Conservation (phyloP, 2,888 invertebrate species). For the Agonopterix arenella region DNA sequence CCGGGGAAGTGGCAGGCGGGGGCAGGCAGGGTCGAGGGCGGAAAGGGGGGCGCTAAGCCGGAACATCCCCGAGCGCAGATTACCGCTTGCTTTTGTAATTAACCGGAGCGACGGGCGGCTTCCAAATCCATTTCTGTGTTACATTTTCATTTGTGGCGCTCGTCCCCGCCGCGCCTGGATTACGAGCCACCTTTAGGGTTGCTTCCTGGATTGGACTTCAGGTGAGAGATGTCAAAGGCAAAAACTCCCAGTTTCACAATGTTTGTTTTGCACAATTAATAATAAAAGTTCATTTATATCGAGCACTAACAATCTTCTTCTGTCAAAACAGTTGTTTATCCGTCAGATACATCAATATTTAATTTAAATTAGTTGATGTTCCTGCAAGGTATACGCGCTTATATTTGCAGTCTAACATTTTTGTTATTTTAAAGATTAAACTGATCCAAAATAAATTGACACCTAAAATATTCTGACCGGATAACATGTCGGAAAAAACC, state of each 20-base stretch:
- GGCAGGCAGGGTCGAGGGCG: constrained; percentile 21
- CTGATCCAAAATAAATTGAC: too few relatives aligned
- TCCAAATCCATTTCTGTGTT: constrained; percentile 77
- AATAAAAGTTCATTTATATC: too few relatives aligned
- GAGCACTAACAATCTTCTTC: too few relatives aligned
- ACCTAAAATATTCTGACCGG: too few relatives aligned
- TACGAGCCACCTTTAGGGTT: constrained; percentile 18
- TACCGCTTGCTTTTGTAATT: constrained; percentile 78
- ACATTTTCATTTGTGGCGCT: constrained; percentile 76
- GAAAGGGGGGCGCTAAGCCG: constrained; percentile 67
- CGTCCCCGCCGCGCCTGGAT: constrained; percentile 50
- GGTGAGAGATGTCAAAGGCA: not conserved
- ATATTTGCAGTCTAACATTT: constrained; percentile 3
- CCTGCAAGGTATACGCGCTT: not conserved
- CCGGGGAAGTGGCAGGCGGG: constrained; percentile 68
- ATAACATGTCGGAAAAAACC: too few relatives aligned
- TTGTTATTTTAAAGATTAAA: too few relatives aligned
- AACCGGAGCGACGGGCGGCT: constrained; percentile 77
- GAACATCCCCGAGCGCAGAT: constrained; percentile 77
- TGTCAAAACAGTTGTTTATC: too few relatives aligned
- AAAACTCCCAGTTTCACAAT: too few relatives aligned
- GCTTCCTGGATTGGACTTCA: constrained; percentile 25
- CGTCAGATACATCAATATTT: too few relatives aligned
- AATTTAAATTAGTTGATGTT: too few relatives aligned
- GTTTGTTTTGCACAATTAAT: too few relatives aligned